Percentiles rank a stretch among this genome's conserved stretches.
phyloP scores from a whole-genome alignment of 2,888 invertebrate genomes.

The Asteroscopus sphinx region DNA sequence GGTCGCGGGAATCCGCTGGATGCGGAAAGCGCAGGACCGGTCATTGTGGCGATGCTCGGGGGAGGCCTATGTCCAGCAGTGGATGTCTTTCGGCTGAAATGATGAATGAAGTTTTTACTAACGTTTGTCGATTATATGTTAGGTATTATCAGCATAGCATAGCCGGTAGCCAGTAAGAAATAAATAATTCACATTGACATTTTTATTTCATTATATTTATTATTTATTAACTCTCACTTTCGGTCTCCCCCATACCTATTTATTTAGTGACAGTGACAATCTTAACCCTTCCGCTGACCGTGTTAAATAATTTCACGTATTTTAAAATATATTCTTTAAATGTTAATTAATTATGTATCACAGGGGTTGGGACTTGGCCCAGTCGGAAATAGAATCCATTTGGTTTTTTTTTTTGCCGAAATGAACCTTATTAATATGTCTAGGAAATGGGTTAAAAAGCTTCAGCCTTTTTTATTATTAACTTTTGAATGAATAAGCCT shows the following conservation, averaged over 20 bases:
- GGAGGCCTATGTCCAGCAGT: too few species aligned
- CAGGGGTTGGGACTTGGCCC: slow-evolving; percentile 64
- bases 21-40: too few species aligned
- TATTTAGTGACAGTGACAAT: slow-evolving; percentile 81
- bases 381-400: slow-evolving; percentile 64
- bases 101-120: too few species aligned
- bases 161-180: not conserved
- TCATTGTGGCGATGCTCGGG: too few species aligned
- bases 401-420: slow-evolving; percentile 51
- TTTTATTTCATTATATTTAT: slow-evolving; percentile 61
- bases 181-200: slow-evolving; percentile 14
- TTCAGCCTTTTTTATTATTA: slow-evolving; percentile 22
- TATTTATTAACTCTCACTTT: slow-evolving; percentile 72
- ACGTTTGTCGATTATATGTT: too few species aligned
- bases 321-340: slow-evolving; percentile 82
- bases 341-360: slow-evolving; percentile 77
- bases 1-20: too few species aligned
- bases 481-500: not conserved
- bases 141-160: too few species aligned
- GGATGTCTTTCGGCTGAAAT: too few species aligned
- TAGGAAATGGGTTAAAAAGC: slow-evolving; percentile 46
- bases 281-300: slow-evolving; percentile 80
- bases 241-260: slow-evolving; percentile 67
- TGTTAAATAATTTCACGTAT: slow-evolving; percentile 77
- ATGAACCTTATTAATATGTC: slow-evolving; percentile 36